A percentile compares a stretch with the other conserved stretches of the same genome.
These are phyloP conservation scores for Fistularia commersonii DNA, from an alignment of 2,797 vertebrate species.

Conservation along the genomic window DNA sequence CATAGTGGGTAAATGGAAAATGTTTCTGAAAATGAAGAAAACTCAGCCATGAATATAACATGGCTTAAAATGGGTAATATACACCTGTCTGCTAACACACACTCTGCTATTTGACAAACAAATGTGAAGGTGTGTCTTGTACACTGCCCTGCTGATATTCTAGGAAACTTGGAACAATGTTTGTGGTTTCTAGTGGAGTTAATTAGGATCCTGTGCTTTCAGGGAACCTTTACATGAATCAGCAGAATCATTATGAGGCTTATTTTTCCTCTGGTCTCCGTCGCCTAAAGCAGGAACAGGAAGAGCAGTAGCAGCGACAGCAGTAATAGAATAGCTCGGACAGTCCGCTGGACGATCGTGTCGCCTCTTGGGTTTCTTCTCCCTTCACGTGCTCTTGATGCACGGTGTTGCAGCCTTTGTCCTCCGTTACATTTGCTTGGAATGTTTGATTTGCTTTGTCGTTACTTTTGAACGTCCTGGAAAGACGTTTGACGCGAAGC, in stretches of 20 bases:
- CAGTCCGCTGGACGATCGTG: constrained; percentile 19
- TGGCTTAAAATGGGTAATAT: too few relatives aligned
- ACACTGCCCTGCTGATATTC: too few relatives aligned
- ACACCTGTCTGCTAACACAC: too few relatives aligned
- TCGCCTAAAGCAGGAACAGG: constrained; percentile 31
- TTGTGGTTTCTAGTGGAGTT: background rate
- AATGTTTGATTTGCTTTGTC: constrained; percentile 43
- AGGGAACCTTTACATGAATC: background rate
- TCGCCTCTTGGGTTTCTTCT: constrained; percentile 3
- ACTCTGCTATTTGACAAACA: too few relatives aligned
- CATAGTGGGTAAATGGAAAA: too few relatives aligned
- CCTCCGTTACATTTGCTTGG: background rate
- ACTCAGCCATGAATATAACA: too few relatives aligned
- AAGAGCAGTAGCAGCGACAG: constrained; percentile 40
- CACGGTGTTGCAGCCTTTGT: background rate
- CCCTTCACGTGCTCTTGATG: background rate
- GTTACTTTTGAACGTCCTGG: constrained; percentile 4
- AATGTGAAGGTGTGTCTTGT: too few relatives aligned
- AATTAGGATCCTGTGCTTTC: background rate
- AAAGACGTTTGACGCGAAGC: constrained; percentile 7
- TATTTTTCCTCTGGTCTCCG: constrained; percentile 7
- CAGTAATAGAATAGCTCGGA: constrained; percentile 42
- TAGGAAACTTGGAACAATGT: too few relatives aligned
- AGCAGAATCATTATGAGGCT: background rate
- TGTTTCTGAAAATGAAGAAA: too few relatives aligned